Evolutionary conservation across 2,797 vertebrate genomes (phyloP), one percentile per base, ranked within the genome.

Genomic region (Hapalemur alaotrensis): DNA sequence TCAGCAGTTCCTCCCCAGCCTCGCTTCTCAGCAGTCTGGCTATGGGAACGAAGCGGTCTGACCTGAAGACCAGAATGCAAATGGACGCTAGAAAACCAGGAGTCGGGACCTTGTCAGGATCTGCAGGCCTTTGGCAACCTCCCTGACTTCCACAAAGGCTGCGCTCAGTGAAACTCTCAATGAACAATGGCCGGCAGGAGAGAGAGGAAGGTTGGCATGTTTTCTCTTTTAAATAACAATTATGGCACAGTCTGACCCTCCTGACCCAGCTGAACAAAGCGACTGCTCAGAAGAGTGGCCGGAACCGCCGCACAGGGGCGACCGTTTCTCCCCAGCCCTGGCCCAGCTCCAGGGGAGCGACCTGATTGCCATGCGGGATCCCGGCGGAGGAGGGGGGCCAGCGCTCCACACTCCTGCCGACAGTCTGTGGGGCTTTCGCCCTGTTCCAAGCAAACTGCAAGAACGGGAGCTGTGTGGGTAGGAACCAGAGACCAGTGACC

Each of bases 1-100:
- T 97, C 94, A 82, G 86, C 96, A 95, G 89, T 1, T 95, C 93
- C 87, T 96, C 91, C 96, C 97, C 75, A 95, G 91, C 93, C 72
- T 92, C 82, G 93, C 96, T 92, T 95, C 97, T 95, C 95, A 93
- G 92, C 96, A 97, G 97, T 92, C 94, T 75, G 86, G 59, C 82
- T 79, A 46, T n/a, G 2, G 38, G n/a, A 95, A 91, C 82, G 90
- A 90, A 95, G 73, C 81, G 41, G 46, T 61, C 81, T 80, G 73
- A 7, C 3, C 73, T 25, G 38, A 70, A 85, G 67, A 88, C 63
- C 76, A 90, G 89, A 78, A 86, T 7, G 5, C 14, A n/a, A 75
- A 25, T 20, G 46, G 73, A 63, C 12, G 13, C 81, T 32, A 15
- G 61, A 52, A 80, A n/a, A 94, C 65, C 38, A 88, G 89, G 85